phyloP scores from a whole-genome alignment of 1,140 invertebrate species.

The Glomeris maerens region DNA sequence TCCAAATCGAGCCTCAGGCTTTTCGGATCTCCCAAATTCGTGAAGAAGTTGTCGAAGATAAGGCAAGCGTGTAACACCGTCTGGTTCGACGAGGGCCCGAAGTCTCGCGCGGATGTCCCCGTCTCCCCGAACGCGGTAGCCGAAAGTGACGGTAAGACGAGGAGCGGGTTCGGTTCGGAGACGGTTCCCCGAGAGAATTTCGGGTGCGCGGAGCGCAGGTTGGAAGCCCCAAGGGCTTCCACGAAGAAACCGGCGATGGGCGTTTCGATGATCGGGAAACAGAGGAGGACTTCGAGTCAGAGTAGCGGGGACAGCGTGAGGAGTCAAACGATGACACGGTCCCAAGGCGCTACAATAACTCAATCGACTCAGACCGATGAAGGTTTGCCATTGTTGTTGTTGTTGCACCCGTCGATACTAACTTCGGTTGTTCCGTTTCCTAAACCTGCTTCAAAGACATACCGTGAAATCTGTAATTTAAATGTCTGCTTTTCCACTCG shows the following conservation, averaged over 20 bases:
- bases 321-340: neutral
- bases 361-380: constrained; percentile 8
- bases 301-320: neutral
- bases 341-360: neutral
- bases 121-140: neutral
- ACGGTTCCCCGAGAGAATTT: neutral
- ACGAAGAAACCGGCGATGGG: constrained; percentile 24
- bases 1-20: constrained; percentile 10
- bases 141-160: neutral
- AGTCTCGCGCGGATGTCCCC: neutral
- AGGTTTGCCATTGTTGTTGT: no score
- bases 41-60: constrained; percentile 17
- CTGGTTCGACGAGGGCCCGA: neutral
- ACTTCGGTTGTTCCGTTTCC: no score
- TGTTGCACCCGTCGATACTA: no score
- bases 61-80: neutral
- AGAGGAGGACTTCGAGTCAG: constrained; percentile 19
- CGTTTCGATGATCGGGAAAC: constrained; percentile 27
- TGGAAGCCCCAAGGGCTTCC: neutral
- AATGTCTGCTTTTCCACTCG: no score
- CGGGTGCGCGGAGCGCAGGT: neutral
- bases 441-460: no score
- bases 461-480: no score
- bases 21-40: constrained; percentile 17
- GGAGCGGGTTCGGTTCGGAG: neutral